Conservation (phyloP, 2,888 invertebrate genomes). For the Orthosia cruda region DNA sequence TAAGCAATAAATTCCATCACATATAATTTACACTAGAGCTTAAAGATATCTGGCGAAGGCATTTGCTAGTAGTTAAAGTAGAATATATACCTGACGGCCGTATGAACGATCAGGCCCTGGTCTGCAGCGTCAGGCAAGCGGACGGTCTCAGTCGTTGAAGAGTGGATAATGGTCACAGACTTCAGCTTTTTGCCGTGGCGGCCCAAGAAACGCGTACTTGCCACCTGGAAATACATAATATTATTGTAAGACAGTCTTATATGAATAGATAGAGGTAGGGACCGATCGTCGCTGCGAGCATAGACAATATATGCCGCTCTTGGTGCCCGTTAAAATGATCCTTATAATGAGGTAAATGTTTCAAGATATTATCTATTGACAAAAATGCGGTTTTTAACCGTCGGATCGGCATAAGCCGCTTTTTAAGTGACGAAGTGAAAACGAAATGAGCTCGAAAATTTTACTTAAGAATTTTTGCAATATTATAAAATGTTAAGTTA, state of each 20-base stretch:
- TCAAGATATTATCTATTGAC: no score
- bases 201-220: constrained; percentile 95
- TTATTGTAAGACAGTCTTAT: not conserved
- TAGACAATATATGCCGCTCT: no score
- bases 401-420: no score
- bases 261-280: not conserved
- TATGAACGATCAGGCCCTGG: constrained; percentile 95
- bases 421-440: no score
- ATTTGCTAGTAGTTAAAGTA: not conserved
- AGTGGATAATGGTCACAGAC: constrained; percentile 97
- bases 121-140: constrained; percentile 95
- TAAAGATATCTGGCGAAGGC: not conserved
- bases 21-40: not conserved
- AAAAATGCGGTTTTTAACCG: no score
- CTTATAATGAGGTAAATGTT: no score
- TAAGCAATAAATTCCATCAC: constrained; percentile 7
- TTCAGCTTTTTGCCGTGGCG: constrained; percentile 96
- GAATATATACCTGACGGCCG: constrained; percentile 93
- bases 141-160: constrained; percentile 97
- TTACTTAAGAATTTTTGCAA: no score
- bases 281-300: no score
- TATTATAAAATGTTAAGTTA: no score
- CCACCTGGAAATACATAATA: constrained; percentile 91
- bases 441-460: no score
- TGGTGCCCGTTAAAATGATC: no score